These are phyloP conservation scores for Pachliopta kotzebuea DNA, from an alignment of 2,888 invertebrate genomes.

Conservation along the genomic window DNA sequence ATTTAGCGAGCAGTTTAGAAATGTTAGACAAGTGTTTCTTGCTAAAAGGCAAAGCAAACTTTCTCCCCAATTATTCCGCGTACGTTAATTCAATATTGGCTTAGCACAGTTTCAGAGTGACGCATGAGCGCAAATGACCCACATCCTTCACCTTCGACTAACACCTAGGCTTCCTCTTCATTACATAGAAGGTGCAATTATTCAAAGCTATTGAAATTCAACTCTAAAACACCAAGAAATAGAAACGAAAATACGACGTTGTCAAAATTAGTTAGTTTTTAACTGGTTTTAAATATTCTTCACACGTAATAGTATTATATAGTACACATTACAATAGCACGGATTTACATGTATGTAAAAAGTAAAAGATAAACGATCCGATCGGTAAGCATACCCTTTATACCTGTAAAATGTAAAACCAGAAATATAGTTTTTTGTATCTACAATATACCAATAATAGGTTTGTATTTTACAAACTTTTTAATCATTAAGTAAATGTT, in stretches of 20 bases:
- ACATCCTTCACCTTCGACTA: slow-evolving; percentile 61
- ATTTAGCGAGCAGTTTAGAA: slow-evolving; percentile 8
- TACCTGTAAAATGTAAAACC: too few species aligned
- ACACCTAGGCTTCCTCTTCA: slow-evolving; percentile 34
- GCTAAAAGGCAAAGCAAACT: slow-evolving; percentile 39
- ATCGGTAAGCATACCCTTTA: too few species aligned
- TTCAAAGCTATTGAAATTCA: slow-evolving; percentile 11
- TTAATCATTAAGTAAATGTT: too few species aligned
- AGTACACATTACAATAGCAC: slow-evolving; percentile 12
- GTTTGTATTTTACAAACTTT: too few species aligned
- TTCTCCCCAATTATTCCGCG: slow-evolving; percentile 72
- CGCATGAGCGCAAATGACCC: slow-evolving; percentile 50
- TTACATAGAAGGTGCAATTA: slow-evolving; percentile 26
- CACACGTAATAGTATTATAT: slow-evolving; percentile 11
- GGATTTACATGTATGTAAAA: not conserved
- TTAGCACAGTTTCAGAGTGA: slow-evolving; percentile 57
- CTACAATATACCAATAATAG: too few species aligned
- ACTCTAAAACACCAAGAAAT: slow-evolving; percentile 1
- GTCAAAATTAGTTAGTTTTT: slow-evolving; percentile 2
- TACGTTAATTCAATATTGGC: slow-evolving; percentile 76
- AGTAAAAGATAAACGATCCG: too few species aligned
- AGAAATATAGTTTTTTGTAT: too few species aligned
- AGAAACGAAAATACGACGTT: slow-evolving; percentile 2
- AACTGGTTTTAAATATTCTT: slow-evolving; percentile 20
- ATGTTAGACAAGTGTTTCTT: slow-evolving; percentile 26